A percentile compares a stretch with the other conserved stretches of the same genome.
Conservation (phyloP, 2,113 vertebrate genomes). For the Syngnathus floridae region DNA sequence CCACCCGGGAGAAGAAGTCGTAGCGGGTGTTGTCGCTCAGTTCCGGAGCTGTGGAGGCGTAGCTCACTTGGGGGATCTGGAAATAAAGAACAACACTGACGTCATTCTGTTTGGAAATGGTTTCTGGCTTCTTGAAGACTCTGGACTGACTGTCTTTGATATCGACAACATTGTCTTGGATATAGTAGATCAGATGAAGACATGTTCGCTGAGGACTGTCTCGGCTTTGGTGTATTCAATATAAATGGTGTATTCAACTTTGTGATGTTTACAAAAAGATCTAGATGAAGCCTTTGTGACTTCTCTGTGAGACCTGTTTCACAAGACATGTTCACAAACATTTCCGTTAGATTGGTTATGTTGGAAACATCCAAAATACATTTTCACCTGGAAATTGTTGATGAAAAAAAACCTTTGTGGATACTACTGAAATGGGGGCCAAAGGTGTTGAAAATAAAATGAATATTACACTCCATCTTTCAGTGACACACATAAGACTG, state of each 20-base stretch:
- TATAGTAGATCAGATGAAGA: not conserved
- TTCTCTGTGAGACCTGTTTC: not conserved
- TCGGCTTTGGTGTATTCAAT: not conserved
- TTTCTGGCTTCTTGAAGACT: not conserved
- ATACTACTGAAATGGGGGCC: not conserved
- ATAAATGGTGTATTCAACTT: not conserved
- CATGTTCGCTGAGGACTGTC: not conserved
- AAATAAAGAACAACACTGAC: constrained; percentile 35
- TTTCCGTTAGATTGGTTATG: not conserved
- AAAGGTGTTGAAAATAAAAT: constrained; percentile 2
- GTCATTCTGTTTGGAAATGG: not conserved
- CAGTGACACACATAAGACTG: not conserved
- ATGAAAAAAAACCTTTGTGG: not conserved
- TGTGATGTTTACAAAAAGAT: not conserved
- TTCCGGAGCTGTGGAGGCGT: constrained; percentile 95
- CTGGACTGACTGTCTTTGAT: not conserved
- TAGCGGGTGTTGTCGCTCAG: constrained; percentile 97
- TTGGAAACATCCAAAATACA: not conserved
- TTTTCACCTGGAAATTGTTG: not conserved
- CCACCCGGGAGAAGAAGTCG: constrained; percentile 96
- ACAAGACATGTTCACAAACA: not conserved
- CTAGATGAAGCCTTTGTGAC: not conserved
- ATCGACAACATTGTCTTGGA: not conserved
- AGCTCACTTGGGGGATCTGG: constrained; percentile 99
- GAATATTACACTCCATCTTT: not conserved